Conservation (phyloP, 53 echinoderm and acorn worm species). For the Apostichopus leukothele region DNA sequence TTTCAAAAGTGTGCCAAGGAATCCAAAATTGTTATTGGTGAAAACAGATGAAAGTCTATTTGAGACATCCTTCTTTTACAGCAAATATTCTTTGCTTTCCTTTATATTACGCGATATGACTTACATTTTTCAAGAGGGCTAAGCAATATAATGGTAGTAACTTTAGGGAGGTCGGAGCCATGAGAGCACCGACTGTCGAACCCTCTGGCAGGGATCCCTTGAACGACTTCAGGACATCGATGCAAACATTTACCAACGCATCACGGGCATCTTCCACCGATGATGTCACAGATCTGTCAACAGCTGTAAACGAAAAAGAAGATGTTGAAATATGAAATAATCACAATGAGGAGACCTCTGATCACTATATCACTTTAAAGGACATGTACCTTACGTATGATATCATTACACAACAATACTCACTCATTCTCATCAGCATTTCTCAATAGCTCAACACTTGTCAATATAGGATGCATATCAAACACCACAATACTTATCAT, state of each 20-base stretch:
- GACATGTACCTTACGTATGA: no score
- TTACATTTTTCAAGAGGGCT: conserved; percentile 89
- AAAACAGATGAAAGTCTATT: no score
- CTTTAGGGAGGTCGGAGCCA: conserved; percentile 83
- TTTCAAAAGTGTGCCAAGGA: not conserved
- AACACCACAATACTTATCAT: no score
- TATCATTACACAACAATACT: no score
- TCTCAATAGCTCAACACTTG: no score
- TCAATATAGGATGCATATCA: no score
- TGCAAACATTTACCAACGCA: conserved; percentile 91
- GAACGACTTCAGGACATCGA: conserved; percentile 74
- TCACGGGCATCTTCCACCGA: conserved; percentile 89
- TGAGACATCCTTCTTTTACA: not conserved
- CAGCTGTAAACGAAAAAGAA: conserved; percentile 58
- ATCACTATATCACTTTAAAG: no score
- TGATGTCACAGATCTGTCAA: conserved; percentile 83
- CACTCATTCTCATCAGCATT: no score
- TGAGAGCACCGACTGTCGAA: conserved; percentile 73
- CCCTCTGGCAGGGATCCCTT: conserved; percentile 76
- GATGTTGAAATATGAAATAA: not conserved
- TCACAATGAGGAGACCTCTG: not conserved
- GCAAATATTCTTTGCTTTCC: not conserved
- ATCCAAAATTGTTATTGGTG: no score
- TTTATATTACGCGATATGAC: conserved; percentile 6
- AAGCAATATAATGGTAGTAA: conserved; percentile 84